Base-by-base conservation (phyloP, 2,113 vertebrate species). In the Nothoprocta pentlandii region DNA sequence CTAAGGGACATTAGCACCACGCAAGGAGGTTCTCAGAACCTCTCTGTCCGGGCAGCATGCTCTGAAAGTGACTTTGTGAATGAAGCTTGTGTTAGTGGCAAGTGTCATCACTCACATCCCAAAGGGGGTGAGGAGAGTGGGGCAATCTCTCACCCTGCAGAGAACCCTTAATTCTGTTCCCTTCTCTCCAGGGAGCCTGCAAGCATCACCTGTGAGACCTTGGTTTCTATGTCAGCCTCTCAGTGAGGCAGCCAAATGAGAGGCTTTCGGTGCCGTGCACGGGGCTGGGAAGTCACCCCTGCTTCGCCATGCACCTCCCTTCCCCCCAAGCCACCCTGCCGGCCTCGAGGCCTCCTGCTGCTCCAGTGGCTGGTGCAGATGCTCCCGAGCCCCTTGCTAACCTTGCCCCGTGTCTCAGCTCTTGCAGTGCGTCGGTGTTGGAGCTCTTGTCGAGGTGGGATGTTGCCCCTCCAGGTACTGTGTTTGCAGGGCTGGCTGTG, bases 171-270 rank as follows among this genome's bases (percentile, higher is more conserved):
- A 70, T 90, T 80, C 36, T 92, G 36, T 82, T 71, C 63, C 25
- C 41, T 75, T 70, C 58, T 93, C 51, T 92, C 49, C 73, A 95
- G 71, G 80, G 83, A 85, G 63, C 87, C 85, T 51, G 28, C 86
- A 85, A 39, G 49, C 10, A 1, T 69, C 81, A 46, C 75, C 71
- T 13, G 1, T 4, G 71, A 80, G 41, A 56, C 79, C 39, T 54
- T 39, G n/a, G 22, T 64, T 39, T 82, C 87, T 49, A 44, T 69
- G 56, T 62, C 46, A 2, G 54, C 71, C 44, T 39, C 78, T 1
- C 32, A 92, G 54, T 89, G 25, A 87, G 53, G 76, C 51, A 59
- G 53, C 68, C 2, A 6, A 76, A 42, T 19, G 32, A 42, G 77
- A 93, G 53, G 41, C 67, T 9, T 46, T n/a, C 82, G 47, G 56